These are phyloP conservation scores for Cricetomys ansorgei DNA, from an alignment of 2,113 vertebrate genomes.

Conservation along the genomic window DNA sequence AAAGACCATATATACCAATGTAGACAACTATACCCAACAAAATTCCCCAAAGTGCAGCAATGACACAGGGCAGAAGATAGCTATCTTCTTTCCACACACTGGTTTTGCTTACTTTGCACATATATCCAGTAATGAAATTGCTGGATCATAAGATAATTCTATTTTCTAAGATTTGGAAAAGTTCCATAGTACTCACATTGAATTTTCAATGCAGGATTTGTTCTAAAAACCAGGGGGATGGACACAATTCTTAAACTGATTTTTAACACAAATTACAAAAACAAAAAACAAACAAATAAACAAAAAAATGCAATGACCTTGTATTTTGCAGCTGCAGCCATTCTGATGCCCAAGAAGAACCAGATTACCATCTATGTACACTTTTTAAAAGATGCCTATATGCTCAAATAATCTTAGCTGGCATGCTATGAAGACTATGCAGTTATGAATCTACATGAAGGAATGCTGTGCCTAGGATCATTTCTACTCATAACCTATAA, in stretches of 20 bases:
- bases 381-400: neutral
- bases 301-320: too few species aligned
- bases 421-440: neutral
- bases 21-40: neutral
- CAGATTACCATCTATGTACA: neutral
- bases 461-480: neutral
- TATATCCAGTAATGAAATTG: neutral
- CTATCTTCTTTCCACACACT: neutral
- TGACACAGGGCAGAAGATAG: neutral
- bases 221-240: slow-evolving; percentile 79
- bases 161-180: neutral
- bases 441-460: too few species aligned
- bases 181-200: slow-evolving; percentile 73
- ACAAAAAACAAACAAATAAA: too few species aligned
- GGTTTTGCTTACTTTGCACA: neutral
- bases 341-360: neutral
- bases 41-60: neutral
- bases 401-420: neutral
- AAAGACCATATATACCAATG: neutral
- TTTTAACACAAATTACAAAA: slow-evolving; percentile 75
- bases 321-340: neutral
- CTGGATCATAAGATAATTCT: neutral
- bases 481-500: neutral
- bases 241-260: slow-evolving; percentile 80
- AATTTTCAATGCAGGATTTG: slow-evolving; percentile 83